Evolutionary conservation across 2,113 vertebrate species (phyloP), one percentile per base, ranked within the genome.

Genomic region (Scomber scombrus): DNA sequence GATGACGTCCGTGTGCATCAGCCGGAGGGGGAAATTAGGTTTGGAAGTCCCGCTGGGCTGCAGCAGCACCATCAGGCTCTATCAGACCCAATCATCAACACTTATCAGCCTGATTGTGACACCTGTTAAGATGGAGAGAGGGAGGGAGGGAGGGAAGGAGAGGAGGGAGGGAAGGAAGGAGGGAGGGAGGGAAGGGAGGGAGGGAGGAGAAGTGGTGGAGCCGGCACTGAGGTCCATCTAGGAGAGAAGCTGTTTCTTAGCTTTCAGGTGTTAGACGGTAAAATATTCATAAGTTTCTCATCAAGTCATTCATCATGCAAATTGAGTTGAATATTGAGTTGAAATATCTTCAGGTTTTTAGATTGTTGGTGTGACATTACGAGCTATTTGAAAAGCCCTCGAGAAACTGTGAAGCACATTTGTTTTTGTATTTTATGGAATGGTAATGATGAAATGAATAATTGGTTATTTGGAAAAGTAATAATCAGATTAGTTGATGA

Each of bases 31-130:
- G 18, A 62, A 66, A 76, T 58, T 75, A 64, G 68, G 60, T 71
- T 46, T 60, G 26, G 61, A 43, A 46, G n/a, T 31, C 76, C 72
- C 43, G 66, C 79, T 47, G 62, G 19, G 78, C 63, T 0, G 55
- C 72, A 19, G 56, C 10, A 1, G 19, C 0, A 26, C 19, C 46
- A n/a, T 26, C 9, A 7, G 31, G 11, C 78, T 71, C 71, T 12
- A 55, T 75, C 68, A 26, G 10, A 40, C 23, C 54, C 50, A 74
- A 58, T 86, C 88, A 71, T 31, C 71, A 19, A n/a, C 72, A 47
- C 58, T 55, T 29, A 58, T 21, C 74, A 51, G 43, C 34, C 55
- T n/a, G 56, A 80, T 65, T 66, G 50, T 31, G 71, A 1, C 75
- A 72, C 75, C 64, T 80, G 71, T 74, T 57, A 34, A 23, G 56